Conservation (phyloP, 2,888 invertebrate species). For the Litoditis marina region DNA sequence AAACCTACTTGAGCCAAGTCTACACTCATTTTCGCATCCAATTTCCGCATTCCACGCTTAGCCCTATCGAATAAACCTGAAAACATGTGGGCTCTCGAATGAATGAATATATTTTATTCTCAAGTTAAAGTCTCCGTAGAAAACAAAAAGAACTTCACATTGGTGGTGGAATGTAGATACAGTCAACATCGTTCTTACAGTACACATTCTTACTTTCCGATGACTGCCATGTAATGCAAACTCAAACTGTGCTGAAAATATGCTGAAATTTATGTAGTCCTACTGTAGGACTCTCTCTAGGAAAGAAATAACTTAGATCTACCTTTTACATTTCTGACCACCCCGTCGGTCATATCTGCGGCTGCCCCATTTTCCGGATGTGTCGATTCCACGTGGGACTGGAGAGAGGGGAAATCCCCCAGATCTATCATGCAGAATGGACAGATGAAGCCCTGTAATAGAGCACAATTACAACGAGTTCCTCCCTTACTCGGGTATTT, state of each 20-base stretch:
- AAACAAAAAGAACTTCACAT: too few species aligned
- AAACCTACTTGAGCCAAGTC: constrained; percentile 31
- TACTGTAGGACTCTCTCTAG: too few species aligned
- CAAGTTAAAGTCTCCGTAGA: too few species aligned
- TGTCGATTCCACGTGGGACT: constrained; percentile 81
- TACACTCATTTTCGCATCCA: constrained; percentile 33
- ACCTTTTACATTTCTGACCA: constrained; percentile 64
- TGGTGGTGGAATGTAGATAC: too few species aligned
- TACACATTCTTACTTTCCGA: too few species aligned
- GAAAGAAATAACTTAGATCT: constrained; percentile 17
- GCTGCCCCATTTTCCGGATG: constrained; percentile 67
- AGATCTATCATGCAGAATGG: constrained; percentile 89
- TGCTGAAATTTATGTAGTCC: too few species aligned
- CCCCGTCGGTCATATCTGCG: constrained; percentile 68
- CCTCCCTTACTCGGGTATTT: too few species aligned
- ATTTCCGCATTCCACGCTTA: constrained; percentile 69
- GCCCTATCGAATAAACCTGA: constrained; percentile 74
- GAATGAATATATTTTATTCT: too few species aligned
- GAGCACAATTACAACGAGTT: too few species aligned
- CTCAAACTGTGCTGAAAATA: too few species aligned
- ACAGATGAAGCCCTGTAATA: constrained; percentile 82
- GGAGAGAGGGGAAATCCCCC: constrained; percentile 78
- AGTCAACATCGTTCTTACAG: too few species aligned
- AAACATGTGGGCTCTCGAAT: constrained; percentile 15
- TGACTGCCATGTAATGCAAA: too few species aligned